phyloP scores from a whole-genome alignment of 64 coral and sea anemone species.

The Hydrozoanthus tunicans region DNA sequence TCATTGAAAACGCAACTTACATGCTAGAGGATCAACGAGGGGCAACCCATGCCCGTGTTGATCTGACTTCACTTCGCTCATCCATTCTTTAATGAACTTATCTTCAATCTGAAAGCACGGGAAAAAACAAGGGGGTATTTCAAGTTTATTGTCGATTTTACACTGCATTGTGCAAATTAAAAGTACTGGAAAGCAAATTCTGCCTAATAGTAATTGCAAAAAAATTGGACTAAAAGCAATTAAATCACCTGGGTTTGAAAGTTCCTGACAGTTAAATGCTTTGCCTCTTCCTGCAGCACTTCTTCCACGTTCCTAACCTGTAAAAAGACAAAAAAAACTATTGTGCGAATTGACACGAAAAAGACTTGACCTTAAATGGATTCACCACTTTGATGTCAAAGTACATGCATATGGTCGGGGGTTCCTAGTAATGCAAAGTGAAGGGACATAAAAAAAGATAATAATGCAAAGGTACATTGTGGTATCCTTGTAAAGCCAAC shows the following conservation, averaged over 20 bases:
- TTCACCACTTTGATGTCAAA: not conserved
- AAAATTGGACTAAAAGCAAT: not conserved
- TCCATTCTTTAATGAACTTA: constrained; percentile 70
- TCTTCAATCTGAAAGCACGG: constrained; percentile 61
- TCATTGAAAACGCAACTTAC: constrained; percentile 29
- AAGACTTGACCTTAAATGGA: not conserved
- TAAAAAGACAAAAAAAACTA: not conserved
- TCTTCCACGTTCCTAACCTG: constrained; percentile 72
- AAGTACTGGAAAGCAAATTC: not conserved
- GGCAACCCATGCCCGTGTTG: constrained; percentile 67
- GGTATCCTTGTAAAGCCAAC: too few species aligned
- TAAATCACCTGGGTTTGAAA: constrained; percentile 71
- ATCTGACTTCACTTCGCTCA: constrained; percentile 50
- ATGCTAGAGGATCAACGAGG: constrained; percentile 88
- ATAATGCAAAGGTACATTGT: too few species aligned
- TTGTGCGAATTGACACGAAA: not conserved
- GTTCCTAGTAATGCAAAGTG: too few species aligned
- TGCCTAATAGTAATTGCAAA: not conserved
- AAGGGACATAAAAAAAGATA: too few species aligned
- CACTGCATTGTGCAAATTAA: not conserved
- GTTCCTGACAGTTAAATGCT: constrained; percentile 60
- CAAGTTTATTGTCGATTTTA: not conserved
- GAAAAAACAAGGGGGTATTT: not conserved
- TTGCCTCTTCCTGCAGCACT: constrained; percentile 40
- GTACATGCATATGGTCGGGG: too few species aligned